These are phyloP conservation scores for Wiebesia pumilae DNA, from an alignment of 1,140 invertebrate species.

Conservation along the genomic window DNA sequence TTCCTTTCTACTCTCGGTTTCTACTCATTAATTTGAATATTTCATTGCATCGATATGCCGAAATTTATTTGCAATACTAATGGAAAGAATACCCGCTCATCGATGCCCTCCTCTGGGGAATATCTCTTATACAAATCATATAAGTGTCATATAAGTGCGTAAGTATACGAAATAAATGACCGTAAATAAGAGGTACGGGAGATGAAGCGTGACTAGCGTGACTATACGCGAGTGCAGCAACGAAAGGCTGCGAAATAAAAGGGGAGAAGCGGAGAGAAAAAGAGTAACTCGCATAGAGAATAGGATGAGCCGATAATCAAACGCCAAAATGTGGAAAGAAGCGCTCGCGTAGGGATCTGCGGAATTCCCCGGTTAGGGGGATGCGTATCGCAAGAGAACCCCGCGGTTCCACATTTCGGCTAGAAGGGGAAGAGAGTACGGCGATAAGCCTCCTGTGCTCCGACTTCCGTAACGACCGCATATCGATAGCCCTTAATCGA, in stretches of 20 bases:
- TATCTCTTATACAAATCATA: slow-evolving; percentile 27
- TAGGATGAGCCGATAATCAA: slow-evolving; percentile 38
- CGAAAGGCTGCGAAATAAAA: slow-evolving; percentile 24
- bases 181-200: slow-evolving; percentile 36
- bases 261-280: background rate
- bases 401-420: slow-evolving; percentile 59
- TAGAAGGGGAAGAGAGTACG: slow-evolving; percentile 54
- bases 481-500: slow-evolving; percentile 74
- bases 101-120: background rate
- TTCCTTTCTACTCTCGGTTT: no score
- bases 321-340: slow-evolving; percentile 31
- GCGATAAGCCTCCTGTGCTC: slow-evolving; percentile 68
- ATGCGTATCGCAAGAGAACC: slow-evolving; percentile 32
- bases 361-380: slow-evolving; percentile 52
- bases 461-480: slow-evolving; percentile 65
- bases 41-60: background rate
- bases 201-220: background rate
- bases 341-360: slow-evolving; percentile 48
- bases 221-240: background rate
- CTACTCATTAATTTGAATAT: no score
- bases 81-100: background rate
- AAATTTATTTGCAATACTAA: background rate
- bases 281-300: background rate
- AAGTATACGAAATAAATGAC: slow-evolving; percentile 42
- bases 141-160: background rate